Percentiles rank a stretch among this genome's conserved stretches.
Evolutionary conservation across 2,113 vertebrate genomes (phyloP).

Genomic region (Megaleporinus macrocephalus): DNA sequence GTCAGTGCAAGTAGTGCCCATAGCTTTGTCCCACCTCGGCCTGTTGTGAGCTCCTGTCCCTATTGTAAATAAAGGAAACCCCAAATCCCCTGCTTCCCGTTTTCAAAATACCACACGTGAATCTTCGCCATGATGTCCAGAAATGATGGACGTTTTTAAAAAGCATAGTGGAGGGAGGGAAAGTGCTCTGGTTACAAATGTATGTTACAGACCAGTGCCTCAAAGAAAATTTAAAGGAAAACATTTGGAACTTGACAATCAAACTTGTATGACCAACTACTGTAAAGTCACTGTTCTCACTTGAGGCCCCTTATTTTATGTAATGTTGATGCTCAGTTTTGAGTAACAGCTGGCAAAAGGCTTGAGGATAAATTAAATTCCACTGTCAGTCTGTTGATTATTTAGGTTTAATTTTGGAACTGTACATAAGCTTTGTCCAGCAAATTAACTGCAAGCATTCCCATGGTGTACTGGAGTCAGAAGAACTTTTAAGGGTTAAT

Average conservation of each 20-base stretch:
- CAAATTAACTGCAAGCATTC: neutral
- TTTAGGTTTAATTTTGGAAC: neutral
- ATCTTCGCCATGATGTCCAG: neutral
- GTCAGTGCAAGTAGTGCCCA: neutral
- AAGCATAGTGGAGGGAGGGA: neutral
- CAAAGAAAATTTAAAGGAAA: constrained; percentile 18
- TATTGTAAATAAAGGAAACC: neutral
- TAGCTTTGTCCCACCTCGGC: neutral
- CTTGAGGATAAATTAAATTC: neutral
- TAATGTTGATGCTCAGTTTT: constrained; percentile 7
- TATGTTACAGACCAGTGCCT: constrained; percentile 1
- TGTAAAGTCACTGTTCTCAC: neutral
- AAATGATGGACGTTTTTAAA: neutral
- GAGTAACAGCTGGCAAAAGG: neutral
- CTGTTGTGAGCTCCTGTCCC: neutral
- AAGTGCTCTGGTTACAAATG: constrained; percentile 1
- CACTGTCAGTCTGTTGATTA: neutral
- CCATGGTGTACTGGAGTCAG: neutral
- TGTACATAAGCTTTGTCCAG: neutral
- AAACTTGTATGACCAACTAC: neutral
- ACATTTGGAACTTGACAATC: constrained; percentile 14
- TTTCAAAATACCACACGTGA: constrained; percentile 2
- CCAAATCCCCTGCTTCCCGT: neutral
- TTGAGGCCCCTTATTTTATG: neutral
- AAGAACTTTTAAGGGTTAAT: neutral